Percentiles rank a stretch among this genome's conserved stretches.
Conservation (phyloP, 2,113 vertebrate species). For the Mormoops blainvillei region DNA sequence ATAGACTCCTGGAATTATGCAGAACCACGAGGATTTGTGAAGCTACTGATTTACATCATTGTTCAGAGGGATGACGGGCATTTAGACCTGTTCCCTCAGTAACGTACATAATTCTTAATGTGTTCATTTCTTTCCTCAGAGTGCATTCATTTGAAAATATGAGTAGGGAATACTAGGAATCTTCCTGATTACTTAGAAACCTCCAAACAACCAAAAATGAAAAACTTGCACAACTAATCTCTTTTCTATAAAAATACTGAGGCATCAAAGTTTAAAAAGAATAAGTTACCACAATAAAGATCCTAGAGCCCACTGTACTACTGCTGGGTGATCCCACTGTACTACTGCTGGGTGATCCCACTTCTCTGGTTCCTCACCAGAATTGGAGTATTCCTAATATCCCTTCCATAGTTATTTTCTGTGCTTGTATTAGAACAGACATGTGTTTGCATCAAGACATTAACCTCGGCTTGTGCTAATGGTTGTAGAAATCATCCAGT, state of each 20-base stretch:
- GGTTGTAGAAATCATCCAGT: conserved; percentile 42
- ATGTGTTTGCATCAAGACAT: background rate
- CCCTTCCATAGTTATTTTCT: background rate
- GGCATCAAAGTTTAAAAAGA: background rate
- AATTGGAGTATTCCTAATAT: background rate
- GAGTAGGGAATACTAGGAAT: background rate
- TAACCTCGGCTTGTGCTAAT: conserved; percentile 41
- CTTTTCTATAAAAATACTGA: background rate
- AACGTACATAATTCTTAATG: background rate
- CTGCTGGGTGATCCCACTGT: background rate
- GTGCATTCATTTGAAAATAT: background rate
- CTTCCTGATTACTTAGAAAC: conserved; percentile 12
- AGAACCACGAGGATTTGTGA: background rate
- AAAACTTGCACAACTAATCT: background rate
- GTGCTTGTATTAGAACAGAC: background rate
- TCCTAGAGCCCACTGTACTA: background rate
- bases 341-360: background rate
- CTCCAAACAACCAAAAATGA: background rate
- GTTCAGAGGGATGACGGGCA: background rate
- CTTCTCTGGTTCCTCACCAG: background rate
- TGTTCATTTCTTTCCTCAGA: background rate
- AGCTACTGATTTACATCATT: background rate
- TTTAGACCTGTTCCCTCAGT: background rate
- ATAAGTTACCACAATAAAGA: background rate
- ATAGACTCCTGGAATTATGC: background rate